Evolutionary conservation across 2,113 vertebrate species (phyloP), one percentile per base, ranked within the genome.

Genomic region (Coptodon bakossiorum): DNA sequence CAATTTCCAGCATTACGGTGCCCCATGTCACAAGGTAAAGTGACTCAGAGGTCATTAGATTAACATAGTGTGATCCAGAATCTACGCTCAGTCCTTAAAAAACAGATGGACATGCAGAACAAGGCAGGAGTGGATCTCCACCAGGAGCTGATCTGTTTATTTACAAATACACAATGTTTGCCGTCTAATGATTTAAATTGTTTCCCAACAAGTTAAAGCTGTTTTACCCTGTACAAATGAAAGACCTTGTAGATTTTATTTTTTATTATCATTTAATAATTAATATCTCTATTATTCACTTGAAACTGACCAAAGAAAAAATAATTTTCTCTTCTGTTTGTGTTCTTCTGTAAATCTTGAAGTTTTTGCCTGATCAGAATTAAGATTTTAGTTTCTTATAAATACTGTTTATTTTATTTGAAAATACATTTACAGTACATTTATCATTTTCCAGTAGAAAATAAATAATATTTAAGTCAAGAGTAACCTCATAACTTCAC

Each of bases 321-420:
- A 38, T 0, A 0, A 38, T 13, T 66, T 38, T 66, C 34, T 66
- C 19, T 38, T 66, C 19, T 7, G 10, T 22, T 66, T 66, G 2
- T 38, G 61, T 38, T 66, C 59, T 7, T n/a, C 61, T 38, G 1
- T 38, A 66, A 22, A 38, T 38, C 61, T 38, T 66, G 34, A 66
- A 5, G 61, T 6, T 13, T 66, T 66, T 66, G 61, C 38, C 31
- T 66, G 19, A 6, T 66, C 34, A 66, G 17, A 66, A 66, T 38
- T 66, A 66, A 66, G 19, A 63, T 63, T 63, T 36, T 63, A n/a
- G 10, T 38, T 13, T 66, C 34, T 66, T n/a, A 66, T 38, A 22
- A 66, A 66, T 22, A 66, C 61, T 11, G 59, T 63, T 34, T 63
- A 19, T 34, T 66, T 38, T 36, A 66, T 36, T 66, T 66, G 31